phyloP scores from a whole-genome alignment of 2,888 invertebrate species.

The Phlogophora meticulosa region DNA sequence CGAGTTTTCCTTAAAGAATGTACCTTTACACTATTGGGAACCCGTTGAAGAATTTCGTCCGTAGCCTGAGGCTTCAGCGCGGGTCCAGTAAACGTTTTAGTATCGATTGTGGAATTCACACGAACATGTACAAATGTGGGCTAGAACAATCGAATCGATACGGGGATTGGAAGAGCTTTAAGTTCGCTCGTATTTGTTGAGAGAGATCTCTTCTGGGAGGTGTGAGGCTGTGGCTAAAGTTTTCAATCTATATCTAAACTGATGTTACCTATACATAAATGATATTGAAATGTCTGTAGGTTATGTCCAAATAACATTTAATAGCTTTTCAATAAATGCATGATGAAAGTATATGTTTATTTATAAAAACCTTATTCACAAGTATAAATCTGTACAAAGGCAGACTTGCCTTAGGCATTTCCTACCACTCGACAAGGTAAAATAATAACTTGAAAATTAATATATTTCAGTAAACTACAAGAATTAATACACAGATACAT shows the following conservation, averaged over 20 bases:
- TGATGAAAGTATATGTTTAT: no score
- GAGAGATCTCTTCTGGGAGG: neutral
- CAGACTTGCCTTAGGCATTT: no score
- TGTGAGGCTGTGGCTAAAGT: constrained; percentile 1
- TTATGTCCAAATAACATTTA: no score
- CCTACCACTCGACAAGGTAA: no score
- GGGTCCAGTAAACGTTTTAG: constrained; percentile 42
- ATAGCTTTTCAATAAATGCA: no score
- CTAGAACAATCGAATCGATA: constrained; percentile 50
- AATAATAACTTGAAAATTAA: no score
- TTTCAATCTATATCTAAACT: neutral
- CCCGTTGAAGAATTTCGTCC: constrained; percentile 51
- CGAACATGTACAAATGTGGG: constrained; percentile 34
- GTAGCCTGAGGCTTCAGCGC: constrained; percentile 13
- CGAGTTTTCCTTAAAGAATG: neutral
- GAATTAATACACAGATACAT: no score
- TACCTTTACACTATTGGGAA: constrained; percentile 9
- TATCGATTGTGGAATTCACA: constrained; percentile 51
- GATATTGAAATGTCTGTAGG: neutral
- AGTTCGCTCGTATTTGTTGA: constrained; percentile 17
- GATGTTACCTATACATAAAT: neutral
- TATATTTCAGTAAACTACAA: no score
- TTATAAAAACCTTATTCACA: no score
- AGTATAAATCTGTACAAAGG: no score
- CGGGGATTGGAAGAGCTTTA: constrained; percentile 42